These are phyloP conservation scores for Anas flavirostris DNA, from an alignment of 2,797 vertebrate genomes.

Conservation along the genomic window DNA sequence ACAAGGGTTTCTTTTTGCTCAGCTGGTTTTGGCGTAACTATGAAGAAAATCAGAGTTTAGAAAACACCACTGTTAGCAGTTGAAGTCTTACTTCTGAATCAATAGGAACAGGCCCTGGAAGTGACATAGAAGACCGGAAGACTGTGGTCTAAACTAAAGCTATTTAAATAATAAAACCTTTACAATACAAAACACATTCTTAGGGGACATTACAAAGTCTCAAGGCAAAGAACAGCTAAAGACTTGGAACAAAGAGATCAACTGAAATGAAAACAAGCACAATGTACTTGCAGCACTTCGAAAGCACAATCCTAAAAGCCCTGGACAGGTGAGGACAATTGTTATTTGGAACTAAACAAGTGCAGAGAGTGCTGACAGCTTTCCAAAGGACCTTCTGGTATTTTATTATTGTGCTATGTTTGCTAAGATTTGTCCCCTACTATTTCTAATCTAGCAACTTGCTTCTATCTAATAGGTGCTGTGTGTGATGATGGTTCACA, in stretches of 20 bases:
- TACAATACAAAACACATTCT: slow-evolving; percentile 26
- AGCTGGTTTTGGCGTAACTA: neutral
- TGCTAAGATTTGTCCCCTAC: neutral
- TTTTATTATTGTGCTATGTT: neutral
- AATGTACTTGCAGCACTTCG: slow-evolving; percentile 2
- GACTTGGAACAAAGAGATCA: slow-evolving; percentile 26
- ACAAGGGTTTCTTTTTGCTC: neutral
- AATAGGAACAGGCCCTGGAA: neutral
- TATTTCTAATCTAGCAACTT: neutral
- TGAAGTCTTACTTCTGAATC: neutral
- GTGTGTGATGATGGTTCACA: neutral
- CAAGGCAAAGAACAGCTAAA: slow-evolving; percentile 32
- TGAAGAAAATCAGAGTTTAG: neutral
- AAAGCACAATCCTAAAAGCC: slow-evolving; percentile 8
- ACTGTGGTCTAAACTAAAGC: neutral
- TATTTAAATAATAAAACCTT: slow-evolving; percentile 10
- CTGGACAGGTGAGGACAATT: slow-evolving; percentile 2
- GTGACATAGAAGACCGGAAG: neutral
- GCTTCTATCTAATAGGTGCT: neutral
- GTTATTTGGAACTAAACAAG: neutral
- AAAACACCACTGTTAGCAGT: neutral
- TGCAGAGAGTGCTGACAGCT: neutral
- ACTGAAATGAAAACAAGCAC: slow-evolving; percentile 14
- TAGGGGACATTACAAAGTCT: neutral
- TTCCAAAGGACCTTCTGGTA: neutral